Conservation (phyloP, 2,888 invertebrate genomes). For the Eremobia ochroleuca region DNA sequence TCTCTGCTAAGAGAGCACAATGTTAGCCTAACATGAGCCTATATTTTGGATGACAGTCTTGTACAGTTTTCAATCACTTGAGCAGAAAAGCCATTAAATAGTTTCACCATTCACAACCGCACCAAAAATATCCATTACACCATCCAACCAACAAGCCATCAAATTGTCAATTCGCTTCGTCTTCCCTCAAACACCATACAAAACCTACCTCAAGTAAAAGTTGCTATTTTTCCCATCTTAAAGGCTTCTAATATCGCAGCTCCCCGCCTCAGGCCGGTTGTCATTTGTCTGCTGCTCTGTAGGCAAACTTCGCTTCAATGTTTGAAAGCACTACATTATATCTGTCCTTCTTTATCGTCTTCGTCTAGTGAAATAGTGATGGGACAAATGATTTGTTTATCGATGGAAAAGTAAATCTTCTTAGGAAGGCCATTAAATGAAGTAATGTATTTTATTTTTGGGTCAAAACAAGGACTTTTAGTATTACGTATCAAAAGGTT, state of each 20-base stretch:
- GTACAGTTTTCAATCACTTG: not conserved
- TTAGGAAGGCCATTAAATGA: not conserved
- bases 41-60: not conserved
- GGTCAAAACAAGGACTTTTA: not conserved
- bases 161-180: slow-evolving; percentile 33
- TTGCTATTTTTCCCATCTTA: slow-evolving; percentile 90
- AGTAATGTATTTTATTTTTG: not conserved
- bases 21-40: not conserved
- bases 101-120: not conserved
- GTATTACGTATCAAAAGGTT: not conserved
- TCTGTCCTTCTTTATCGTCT: slow-evolving; percentile 86
- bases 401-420: slow-evolving; percentile 48
- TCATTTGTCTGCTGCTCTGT: slow-evolving; percentile 88
- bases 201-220: slow-evolving; percentile 85
- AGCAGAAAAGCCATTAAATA: not conserved
- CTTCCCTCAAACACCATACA: slow-evolving; percentile 55
- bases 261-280: slow-evolving; percentile 86
- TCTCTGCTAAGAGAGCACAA: not conserved
- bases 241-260: slow-evolving; percentile 89
- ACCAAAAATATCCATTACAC: not conserved
- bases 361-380: slow-evolving; percentile 68
- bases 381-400: slow-evolving; percentile 55
- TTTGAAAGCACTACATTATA: slow-evolving; percentile 90
- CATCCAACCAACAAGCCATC: not conserved
- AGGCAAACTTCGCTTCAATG: slow-evolving; percentile 89